phyloP scores from a whole-genome alignment of 2,113 vertebrate species.

The Phrynosoma platyrhinos region DNA sequence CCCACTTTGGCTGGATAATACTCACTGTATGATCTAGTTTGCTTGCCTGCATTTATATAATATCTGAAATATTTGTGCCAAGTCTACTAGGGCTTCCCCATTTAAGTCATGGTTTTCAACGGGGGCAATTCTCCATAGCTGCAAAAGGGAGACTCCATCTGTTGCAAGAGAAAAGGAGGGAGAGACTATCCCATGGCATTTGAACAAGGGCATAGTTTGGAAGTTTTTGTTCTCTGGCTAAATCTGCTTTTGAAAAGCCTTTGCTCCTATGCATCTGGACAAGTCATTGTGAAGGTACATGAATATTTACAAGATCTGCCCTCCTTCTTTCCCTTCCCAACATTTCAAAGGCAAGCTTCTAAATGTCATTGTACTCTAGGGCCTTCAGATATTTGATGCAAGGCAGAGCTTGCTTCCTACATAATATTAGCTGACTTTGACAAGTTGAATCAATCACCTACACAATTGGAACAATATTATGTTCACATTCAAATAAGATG shows the following conservation, averaged over 20 bases:
- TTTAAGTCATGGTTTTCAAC: neutral
- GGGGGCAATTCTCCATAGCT: slow-evolving; percentile 17
- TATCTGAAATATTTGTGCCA: neutral
- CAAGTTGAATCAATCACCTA: slow-evolving; percentile 49
- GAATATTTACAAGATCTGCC: slow-evolving; percentile 61
- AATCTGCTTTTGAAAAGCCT: slow-evolving; percentile 61
- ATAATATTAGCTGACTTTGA: slow-evolving; percentile 54
- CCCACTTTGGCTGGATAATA: neutral
- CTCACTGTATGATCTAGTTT: neutral
- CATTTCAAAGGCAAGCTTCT: slow-evolving; percentile 58
- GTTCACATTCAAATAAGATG: slow-evolving; percentile 49
- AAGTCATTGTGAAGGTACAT: slow-evolving; percentile 57
- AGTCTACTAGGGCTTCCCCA: neutral
- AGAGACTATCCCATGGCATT: slow-evolving; percentile 17
- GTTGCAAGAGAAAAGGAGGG: slow-evolving; percentile 31
- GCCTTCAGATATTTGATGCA: slow-evolving; percentile 29
- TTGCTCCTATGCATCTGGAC: slow-evolving; percentile 6
- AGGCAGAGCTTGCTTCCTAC: slow-evolving; percentile 46
- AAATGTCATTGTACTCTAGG: slow-evolving; percentile 46
- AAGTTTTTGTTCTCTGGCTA: slow-evolving; percentile 57
- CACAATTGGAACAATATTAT: slow-evolving; percentile 43
- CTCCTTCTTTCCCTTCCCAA: slow-evolving; percentile 25
- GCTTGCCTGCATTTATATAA: neutral
- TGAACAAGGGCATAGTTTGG: slow-evolving; percentile 52
- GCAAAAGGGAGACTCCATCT: slow-evolving; percentile 38